Percentiles rank a stretch among this genome's conserved stretches.
These are phyloP conservation scores for Heliconius hortense DNA, from an alignment of 2,888 invertebrate genomes.

Conservation along the genomic window DNA sequence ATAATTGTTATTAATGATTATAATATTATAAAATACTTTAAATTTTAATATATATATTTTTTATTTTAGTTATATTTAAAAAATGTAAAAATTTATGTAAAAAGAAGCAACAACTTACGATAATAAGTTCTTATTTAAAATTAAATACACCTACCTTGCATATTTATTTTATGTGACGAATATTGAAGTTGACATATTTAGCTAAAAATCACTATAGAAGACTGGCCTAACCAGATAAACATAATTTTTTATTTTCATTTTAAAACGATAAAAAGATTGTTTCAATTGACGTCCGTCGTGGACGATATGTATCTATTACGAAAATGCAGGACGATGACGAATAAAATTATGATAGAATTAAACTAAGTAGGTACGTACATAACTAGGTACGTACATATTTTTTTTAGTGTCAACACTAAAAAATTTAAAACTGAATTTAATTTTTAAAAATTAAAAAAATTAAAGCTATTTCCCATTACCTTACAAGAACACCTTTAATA, in stretches of 20 bases:
- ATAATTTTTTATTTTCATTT: neutral
- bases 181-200: neutral
- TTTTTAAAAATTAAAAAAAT: too few species aligned
- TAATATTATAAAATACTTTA: neutral
- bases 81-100: neutral
- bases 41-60: constrained; percentile 1
- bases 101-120: constrained; percentile 19
- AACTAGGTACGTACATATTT: too few species aligned
- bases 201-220: neutral
- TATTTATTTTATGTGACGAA: neutral
- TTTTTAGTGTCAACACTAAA: too few species aligned
- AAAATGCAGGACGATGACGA: too few species aligned
- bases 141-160: neutral
- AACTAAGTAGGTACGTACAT: too few species aligned
- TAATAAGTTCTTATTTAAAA: neutral
- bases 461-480: too few species aligned
- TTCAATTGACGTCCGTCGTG: neutral
- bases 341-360: too few species aligned
- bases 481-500: neutral
- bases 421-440: too few species aligned
- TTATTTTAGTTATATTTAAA: neutral
- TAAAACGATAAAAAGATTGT: neutral
- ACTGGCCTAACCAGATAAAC: constrained; percentile 1
- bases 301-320: too few species aligned
- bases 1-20: neutral